phyloP scores from a whole-genome alignment of 2,797 vertebrate genomes.

The Astyanax mexicanus region DNA sequence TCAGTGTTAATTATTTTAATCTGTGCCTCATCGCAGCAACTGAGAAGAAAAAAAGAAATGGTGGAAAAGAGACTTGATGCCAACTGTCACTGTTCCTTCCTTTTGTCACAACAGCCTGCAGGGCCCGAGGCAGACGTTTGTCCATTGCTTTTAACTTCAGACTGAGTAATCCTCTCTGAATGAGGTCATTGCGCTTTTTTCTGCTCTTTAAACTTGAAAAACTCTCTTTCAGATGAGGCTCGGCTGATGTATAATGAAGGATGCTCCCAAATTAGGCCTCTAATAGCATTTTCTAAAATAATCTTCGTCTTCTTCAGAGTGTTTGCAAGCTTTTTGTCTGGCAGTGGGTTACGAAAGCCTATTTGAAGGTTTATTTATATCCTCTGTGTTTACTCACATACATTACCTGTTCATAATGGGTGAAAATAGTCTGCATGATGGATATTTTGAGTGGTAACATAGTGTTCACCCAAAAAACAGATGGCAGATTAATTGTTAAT shows the following conservation, averaged over 20 bases:
- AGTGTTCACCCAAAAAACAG: no score
- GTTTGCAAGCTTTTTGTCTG: neutral
- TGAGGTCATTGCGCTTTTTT: conserved; percentile 55
- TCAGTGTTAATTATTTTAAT: conserved; percentile 74
- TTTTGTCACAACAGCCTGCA: conserved; percentile 62
- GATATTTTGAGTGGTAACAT: neutral
- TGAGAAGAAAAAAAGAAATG: conserved; percentile 55
- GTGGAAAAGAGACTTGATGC: conserved; percentile 59
- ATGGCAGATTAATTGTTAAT: no score
- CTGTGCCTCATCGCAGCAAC: conserved; percentile 52
- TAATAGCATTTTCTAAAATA: neutral
- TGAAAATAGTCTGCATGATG: neutral
- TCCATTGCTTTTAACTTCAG: conserved; percentile 63
- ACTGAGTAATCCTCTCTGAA: conserved; percentile 62
- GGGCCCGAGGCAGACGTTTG: conserved; percentile 57
- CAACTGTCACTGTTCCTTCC: conserved; percentile 60
- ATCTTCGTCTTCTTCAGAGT: neutral
- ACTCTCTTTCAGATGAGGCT: conserved; percentile 26
- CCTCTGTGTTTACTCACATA: neutral
- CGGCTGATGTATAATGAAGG: conserved; percentile 25
- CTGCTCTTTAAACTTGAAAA: conserved; percentile 44
- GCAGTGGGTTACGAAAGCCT: neutral
- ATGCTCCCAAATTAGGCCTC: conserved; percentile 4
- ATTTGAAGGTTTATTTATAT: neutral
- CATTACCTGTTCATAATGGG: neutral